phyloP scores from a whole-genome alignment of 2,888 invertebrate species.

The Syrphus vitripennis region DNA sequence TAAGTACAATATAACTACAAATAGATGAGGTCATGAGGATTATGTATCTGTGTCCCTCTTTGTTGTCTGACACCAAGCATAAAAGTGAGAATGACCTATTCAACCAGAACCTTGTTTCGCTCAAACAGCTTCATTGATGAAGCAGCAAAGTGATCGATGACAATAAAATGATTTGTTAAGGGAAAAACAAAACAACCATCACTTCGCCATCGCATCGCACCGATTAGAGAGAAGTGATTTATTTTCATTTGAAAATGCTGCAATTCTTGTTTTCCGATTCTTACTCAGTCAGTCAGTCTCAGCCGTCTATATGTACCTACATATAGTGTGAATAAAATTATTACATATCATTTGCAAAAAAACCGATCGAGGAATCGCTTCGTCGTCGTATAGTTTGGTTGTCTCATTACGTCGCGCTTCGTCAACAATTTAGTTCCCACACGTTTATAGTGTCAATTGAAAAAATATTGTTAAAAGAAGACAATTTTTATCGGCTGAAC shows the following conservation, averaged over 20 bases:
- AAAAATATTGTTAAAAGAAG: slow-evolving; percentile 37
- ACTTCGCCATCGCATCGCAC: background rate
- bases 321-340: background rate
- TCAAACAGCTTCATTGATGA: slow-evolving; percentile 49
- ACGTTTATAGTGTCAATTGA: slow-evolving; percentile 57
- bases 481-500: slow-evolving; percentile 11
- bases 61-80: slow-evolving; percentile 5
- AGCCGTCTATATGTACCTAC: background rate
- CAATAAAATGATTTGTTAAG: background rate
- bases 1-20: background rate
- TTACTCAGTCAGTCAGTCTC: background rate
- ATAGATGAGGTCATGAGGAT: background rate
- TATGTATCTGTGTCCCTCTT: background rate
- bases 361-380: slow-evolving; percentile 15
- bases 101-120: background rate
- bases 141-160: slow-evolving; percentile 55
- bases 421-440: slow-evolving; percentile 41
- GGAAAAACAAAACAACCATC: background rate
- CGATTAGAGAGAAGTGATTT: slow-evolving; percentile 27
- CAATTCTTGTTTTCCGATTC: slow-evolving; percentile 8
- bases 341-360: slow-evolving; percentile 20
- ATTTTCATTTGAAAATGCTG: slow-evolving; percentile 1
- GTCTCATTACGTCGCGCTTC: background rate
- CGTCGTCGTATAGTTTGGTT: background rate
- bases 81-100: background rate